Percentiles rank a stretch among this genome's conserved stretches.
Conservation (phyloP, 1,140 invertebrate species). For the Chymomyza costata region DNA sequence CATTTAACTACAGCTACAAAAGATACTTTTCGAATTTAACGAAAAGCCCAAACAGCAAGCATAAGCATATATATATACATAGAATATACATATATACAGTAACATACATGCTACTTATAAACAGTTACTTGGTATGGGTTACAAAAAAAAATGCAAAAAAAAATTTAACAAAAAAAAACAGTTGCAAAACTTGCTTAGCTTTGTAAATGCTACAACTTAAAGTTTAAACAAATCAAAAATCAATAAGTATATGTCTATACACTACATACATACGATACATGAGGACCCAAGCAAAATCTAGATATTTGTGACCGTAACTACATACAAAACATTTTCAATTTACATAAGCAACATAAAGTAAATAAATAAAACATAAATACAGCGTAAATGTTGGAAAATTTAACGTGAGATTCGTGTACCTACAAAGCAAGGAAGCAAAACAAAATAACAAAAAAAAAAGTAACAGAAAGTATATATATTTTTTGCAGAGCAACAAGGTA, state of each 20-base stretch:
- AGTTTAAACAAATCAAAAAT: constrained; percentile 20
- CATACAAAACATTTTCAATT: constrained; percentile 29
- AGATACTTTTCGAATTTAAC: constrained; percentile 15
- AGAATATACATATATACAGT: constrained; percentile 14
- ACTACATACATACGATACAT: constrained; percentile 8
- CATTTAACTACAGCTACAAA: constrained; percentile 16
- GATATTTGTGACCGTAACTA: constrained; percentile 4
- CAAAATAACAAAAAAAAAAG: constrained; percentile 22
- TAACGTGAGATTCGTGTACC: constrained; percentile 69
- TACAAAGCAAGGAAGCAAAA: constrained; percentile 53
- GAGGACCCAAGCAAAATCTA: constrained; percentile 25
- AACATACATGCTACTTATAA: no score
- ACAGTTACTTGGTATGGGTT: no score
- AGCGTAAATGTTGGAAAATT: constrained; percentile 19
- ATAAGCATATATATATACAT: constrained; percentile 18
- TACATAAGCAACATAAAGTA: constrained; percentile 9
- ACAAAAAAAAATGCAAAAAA: constrained; percentile 2
- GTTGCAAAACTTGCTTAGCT: no score
- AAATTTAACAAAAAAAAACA: constrained; percentile 12
- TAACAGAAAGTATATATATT: constrained; percentile 45
- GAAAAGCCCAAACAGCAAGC: background rate
- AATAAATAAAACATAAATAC: constrained; percentile 27
- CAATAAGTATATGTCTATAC: background rate
- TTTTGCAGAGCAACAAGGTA: constrained; percentile 56
- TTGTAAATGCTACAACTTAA: background rate